Evolutionary conservation across 2,888 invertebrate genomes (phyloP).

Genomic region (Thumatha senex): DNA sequence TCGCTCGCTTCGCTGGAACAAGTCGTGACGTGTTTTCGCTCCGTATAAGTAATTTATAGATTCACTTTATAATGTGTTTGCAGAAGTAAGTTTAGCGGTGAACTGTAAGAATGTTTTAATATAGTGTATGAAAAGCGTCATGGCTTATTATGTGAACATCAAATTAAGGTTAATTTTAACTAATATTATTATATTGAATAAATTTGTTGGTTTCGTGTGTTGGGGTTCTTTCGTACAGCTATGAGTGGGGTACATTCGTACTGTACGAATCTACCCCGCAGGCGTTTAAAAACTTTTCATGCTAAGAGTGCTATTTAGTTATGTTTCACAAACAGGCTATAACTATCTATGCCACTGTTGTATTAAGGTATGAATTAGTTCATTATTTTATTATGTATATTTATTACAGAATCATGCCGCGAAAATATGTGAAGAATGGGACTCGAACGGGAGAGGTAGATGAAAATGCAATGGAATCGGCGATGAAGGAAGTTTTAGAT

Average conservation of each 20-base stretch:
- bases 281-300: too few species aligned
- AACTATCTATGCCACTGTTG: background rate
- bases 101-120: background rate
- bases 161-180: slow-evolving; percentile 1
- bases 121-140: background rate
- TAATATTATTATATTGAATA: slow-evolving; percentile 6
- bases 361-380: background rate
- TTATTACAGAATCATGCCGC: slow-evolving; percentile 10
- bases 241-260: too few species aligned
- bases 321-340: background rate
- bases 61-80: background rate
- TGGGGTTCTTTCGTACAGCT: slow-evolving; percentile 1
- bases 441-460: slow-evolving; percentile 7
- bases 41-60: slow-evolving; percentile 2
- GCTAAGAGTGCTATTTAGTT: too few species aligned
- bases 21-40: slow-evolving; percentile 9
- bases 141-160: too few species aligned
- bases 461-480: slow-evolving; percentile 9
- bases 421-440: slow-evolving; percentile 7
- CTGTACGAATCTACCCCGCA: background rate
- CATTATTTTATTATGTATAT: background rate
- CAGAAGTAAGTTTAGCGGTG: background rate
- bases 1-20: too few species aligned
- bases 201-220: slow-evolving; percentile 9
- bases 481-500: slow-evolving; percentile 7